Conservation (phyloP, 2,888 invertebrate genomes). For the Galerucella pusilla region DNA sequence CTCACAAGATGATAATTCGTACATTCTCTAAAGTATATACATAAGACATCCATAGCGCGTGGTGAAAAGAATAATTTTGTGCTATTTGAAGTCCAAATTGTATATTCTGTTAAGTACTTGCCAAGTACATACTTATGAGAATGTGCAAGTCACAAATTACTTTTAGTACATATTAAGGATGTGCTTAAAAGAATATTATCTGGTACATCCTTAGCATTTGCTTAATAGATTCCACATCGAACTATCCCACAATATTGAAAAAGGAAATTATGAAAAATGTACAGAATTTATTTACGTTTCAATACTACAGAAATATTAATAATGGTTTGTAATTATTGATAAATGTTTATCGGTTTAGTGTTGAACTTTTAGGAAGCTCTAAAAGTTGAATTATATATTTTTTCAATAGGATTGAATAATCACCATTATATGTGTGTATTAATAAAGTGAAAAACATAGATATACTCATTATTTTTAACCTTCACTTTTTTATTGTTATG, state of each 20-base stretch:
- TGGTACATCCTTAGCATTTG: background rate
- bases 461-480: no score
- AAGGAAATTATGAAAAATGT: background rate
- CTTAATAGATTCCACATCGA: slow-evolving; percentile 2
- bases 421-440: background rate
- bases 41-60: background rate
- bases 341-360: background rate
- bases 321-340: background rate
- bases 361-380: background rate
- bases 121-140: background rate
- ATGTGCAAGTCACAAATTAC: background rate
- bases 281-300: slow-evolving; percentile 4
- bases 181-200: slow-evolving; percentile 2
- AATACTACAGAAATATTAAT: no score
- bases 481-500: background rate
- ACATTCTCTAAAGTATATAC: slow-evolving; percentile 4
- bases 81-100: background rate
- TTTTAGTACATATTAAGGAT: slow-evolving; percentile 2
- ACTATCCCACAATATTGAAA: background rate
- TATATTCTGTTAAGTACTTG: background rate
- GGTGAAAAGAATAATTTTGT: slow-evolving; percentile 2
- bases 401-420: background rate
- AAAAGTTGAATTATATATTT: background rate
- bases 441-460: no score
- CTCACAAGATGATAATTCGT: no score